A percentile compares a stretch with the other conserved stretches of the same genome.
phyloP scores from a whole-genome alignment of 2,113 vertebrate genomes.

The Miniopterus natalensis region DNA sequence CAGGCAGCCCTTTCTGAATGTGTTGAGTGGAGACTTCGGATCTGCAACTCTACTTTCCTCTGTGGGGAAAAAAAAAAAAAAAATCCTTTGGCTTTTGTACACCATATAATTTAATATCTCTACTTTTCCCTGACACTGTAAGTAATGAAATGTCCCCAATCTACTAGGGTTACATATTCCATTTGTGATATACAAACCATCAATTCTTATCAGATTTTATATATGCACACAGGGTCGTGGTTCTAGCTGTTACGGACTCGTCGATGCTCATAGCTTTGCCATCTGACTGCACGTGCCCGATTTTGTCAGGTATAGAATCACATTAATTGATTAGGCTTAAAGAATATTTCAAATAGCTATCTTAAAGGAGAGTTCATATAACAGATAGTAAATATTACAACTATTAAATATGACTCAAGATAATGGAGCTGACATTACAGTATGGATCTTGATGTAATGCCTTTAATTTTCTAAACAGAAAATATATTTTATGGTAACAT shows the following conservation, averaged over 20 bases:
- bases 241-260: slow-evolving; percentile 22
- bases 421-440: slow-evolving; percentile 66
- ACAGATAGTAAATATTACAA: slow-evolving; percentile 40
- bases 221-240: background rate
- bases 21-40: background rate
- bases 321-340: background rate
- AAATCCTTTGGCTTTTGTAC: background rate
- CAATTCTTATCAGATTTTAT: slow-evolving; percentile 4
- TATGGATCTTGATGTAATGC: slow-evolving; percentile 67
- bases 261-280: background rate
- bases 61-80: background rate
- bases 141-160: background rate
- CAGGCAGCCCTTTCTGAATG: background rate
- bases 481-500: slow-evolving; percentile 61
- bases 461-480: slow-evolving; percentile 74
- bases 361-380: slow-evolving; percentile 36
- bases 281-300: background rate
- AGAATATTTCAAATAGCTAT: slow-evolving; percentile 46
- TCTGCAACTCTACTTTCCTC: background rate
- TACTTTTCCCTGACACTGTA: background rate
- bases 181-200: background rate
- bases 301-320: background rate
- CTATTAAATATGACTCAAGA: slow-evolving; percentile 66
- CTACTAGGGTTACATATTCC: background rate
- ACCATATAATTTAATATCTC: slow-evolving; percentile 3